Evolutionary conservation across 1,140 invertebrate genomes (phyloP).

Genomic region (Mizuhopecten yessoensis): DNA sequence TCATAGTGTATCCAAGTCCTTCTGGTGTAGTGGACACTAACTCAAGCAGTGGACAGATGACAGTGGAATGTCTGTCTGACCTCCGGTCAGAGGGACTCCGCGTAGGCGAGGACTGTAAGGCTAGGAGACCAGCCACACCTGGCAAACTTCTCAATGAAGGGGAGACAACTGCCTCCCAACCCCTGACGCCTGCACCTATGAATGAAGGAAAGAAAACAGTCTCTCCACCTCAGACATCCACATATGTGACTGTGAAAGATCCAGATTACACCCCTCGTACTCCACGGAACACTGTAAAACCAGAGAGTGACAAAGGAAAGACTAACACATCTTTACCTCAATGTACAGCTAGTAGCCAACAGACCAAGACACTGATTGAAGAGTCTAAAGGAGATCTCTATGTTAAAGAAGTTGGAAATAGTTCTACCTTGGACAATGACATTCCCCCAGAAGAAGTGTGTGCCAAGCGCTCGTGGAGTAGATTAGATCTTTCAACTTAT

Average conservation of each 20-base stretch:
- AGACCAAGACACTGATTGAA: neutral
- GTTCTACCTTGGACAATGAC: neutral
- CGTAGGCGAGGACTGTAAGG: neutral
- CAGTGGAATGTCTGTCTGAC: neutral
- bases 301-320: neutral
- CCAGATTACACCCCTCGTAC: neutral
- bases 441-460: too few species aligned
- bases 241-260: neutral
- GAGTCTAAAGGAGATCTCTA: neutral
- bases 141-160: neutral
- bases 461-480: neutral
- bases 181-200: too few species aligned
- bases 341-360: neutral
- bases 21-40: neutral
- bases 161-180: too few species aligned
- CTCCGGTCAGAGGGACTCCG: neutral
- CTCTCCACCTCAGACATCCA: too few species aligned
- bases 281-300: neutral
- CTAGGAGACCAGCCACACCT: neutral
- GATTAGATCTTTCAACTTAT: neutral
- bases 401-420: neutral
- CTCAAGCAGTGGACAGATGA: too few species aligned
- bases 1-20: neutral
- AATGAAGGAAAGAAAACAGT: too few species aligned
- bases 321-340: too few species aligned